These are phyloP conservation scores for Oscheius sp. DNA, from an alignment of 2,888 invertebrate genomes.

Conservation along the genomic window DNA sequence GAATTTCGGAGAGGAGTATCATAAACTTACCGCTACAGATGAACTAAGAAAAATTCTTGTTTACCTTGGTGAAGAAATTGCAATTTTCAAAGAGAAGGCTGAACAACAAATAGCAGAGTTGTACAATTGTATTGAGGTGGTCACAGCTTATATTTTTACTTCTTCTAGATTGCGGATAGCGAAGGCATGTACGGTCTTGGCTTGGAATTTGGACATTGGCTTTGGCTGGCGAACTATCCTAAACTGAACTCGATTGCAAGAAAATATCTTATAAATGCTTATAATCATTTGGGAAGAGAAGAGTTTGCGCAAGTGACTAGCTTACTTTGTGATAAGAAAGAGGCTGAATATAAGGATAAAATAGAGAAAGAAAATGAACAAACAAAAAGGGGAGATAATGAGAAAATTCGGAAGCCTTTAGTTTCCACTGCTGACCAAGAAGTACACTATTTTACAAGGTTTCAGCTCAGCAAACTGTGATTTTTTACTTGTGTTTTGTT, in stretches of 20 bases:
- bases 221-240: constrained; percentile 76
- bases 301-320: too few species aligned
- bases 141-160: neutral
- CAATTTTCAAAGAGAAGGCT: constrained; percentile 73
- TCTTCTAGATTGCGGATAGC: constrained; percentile 85
- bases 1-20: constrained; percentile 78
- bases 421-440: too few species aligned
- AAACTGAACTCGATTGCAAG: constrained; percentile 37
- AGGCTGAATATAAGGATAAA: too few species aligned
- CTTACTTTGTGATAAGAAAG: too few species aligned
- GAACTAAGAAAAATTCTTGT: constrained; percentile 72
- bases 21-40: constrained; percentile 77
- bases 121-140: constrained; percentile 39
- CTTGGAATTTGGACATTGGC: constrained; percentile 85
- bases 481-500: too few species aligned
- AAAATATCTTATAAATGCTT: constrained; percentile 33
- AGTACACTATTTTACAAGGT: too few species aligned
- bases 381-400: too few species aligned
- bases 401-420: too few species aligned
- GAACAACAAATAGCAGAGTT: constrained; percentile 39
- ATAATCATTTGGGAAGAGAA: constrained; percentile 35
- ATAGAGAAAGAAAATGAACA: too few species aligned
- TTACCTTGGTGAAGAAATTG: constrained; percentile 73
- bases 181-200: constrained; percentile 92
- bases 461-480: too few species aligned